Evolutionary conservation across 2,888 invertebrate genomes (phyloP), one percentile per base, ranked within the genome.

Genomic region (Platycheirus rosarum): DNA sequence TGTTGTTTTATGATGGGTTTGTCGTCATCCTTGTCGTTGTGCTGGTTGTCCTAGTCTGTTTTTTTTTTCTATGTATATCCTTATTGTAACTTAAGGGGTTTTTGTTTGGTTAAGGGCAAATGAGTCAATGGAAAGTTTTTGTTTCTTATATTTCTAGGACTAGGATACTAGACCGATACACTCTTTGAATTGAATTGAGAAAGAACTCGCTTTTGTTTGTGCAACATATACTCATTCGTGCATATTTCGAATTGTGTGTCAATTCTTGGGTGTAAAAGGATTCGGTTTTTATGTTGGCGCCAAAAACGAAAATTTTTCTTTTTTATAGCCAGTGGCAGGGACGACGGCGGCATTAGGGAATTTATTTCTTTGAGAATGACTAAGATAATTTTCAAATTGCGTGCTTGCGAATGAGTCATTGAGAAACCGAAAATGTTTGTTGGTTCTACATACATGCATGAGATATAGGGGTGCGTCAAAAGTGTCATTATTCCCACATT

Each of bases 1-100:
- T 80, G 80, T 60, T 75, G 66, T 70, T 79, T 75, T 70, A 68
- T 73, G 48, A 51, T 55, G 62, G 40, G 40, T 60, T 42, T 42
- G 68, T 44, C 37, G 62, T 60, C 20, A 14, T 46, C 53, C 23
- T 57, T 20, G 4, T 53, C 55, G 26, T 55, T 8, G 55, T 40
- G 2, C n/a, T 57, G 48, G 49, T 57, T 32, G n/a, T 55, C 55
- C 46, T 53, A 16, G 23, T 66, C 29, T 46, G 4, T 37, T 1
- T 18, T 13, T 26, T 13, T 3, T 46, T n/a, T n/a, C 9, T 23
- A 4, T n/a, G 2, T 16, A 32, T 51, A 23, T 57, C 40, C 55
- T 57, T 57, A 40, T 16, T 40, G 40, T 57, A 40, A 44, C 4
- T 49, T 60, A 18, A 57, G 55, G 20, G 42, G 35, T 35, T 55